A percentile compares a stretch with the other conserved stretches of the same genome.
Evolutionary conservation across 1,140 invertebrate genomes (phyloP).

Genomic region (Coptotermes formosanus): DNA sequence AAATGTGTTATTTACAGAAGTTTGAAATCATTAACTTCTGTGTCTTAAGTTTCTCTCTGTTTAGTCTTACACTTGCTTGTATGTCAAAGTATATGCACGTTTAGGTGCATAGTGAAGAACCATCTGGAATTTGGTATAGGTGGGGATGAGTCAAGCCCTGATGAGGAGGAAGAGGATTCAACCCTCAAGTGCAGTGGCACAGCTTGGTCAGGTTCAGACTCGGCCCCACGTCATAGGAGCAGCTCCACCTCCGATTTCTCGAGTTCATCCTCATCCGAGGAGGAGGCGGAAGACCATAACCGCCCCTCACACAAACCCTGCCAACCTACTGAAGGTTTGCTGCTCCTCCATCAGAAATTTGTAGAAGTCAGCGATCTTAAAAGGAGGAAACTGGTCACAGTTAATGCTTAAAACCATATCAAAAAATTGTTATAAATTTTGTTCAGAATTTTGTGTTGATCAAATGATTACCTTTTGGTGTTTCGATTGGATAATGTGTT

Average conservation of each 20-base stretch:
- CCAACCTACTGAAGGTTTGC: neutral
- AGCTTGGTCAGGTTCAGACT: constrained; percentile 31
- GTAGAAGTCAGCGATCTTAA: too few species aligned
- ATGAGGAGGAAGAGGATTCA: constrained; percentile 25
- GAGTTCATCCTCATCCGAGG: neutral
- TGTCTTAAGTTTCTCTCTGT: neutral
- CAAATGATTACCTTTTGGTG: too few species aligned
- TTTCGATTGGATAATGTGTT: too few species aligned
- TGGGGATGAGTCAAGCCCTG: constrained; percentile 28
- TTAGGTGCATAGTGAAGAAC: neutral
- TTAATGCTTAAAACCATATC: too few species aligned
- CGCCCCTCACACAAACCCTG: neutral
- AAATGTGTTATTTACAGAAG: neutral
- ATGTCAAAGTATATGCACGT: neutral
- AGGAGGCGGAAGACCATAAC: neutral
- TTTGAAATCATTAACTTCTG: neutral
- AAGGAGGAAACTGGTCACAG: too few species aligned
- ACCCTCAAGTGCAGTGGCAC: constrained; percentile 29
- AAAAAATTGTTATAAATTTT: too few species aligned
- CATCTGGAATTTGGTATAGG: constrained; percentile 13
- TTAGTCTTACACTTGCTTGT: neutral
- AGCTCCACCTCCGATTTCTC: constrained; percentile 25
- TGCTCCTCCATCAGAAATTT: neutral
- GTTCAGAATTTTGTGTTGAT: too few species aligned
- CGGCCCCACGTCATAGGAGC: constrained; percentile 23